Evolutionary conservation across 2,113 vertebrate genomes (phyloP), one percentile per base, ranked within the genome.

Genomic region (Prinia subflava): DNA sequence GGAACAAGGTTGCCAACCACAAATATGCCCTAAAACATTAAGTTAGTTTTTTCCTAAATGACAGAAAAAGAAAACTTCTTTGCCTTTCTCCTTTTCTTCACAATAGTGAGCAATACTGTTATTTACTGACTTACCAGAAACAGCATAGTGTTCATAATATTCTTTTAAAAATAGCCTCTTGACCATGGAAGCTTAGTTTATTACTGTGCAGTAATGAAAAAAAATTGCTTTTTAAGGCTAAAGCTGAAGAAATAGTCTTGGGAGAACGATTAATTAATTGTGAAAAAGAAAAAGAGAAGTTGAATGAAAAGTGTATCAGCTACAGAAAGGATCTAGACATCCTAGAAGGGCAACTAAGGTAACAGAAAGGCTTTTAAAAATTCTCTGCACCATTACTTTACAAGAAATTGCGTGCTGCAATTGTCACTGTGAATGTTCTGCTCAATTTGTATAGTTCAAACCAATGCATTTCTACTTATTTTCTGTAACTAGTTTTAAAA

Each of bases 321-420:
- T 93, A 99, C 96, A 98, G 98, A 96, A 98, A 84, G 87, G 98
- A 98, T 81, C 96, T 98, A 82, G 97, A 96, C 52, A 96, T 97
- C 68, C 95, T 98, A 65, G 97, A 94, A 81, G 98, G 98, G 44
- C 98, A 97, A 86, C 89, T 98, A 78, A 98, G 98, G 99, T 99
- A 98, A 56, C 2, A 1, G 12, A 50, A 35, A 83, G 14, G 15
- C 52, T 89, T 80, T 83, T 27, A 60, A 62, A 83, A 62, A 35
- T 57, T 59, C 15, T 76, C 56, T 67, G 15, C 69, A 7, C 11
- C 2, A 4, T 89, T 90, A 33, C n/a, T 74, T 59, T n/a, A 35
- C 42, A 80, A 86, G 30, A 88, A 95, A 47, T 53, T 63, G 9
- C 21, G 5, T 15, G 3, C 71, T 87, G 44, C 30, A 57, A 1